Evolutionary conservation across 2,113 vertebrate genomes (phyloP).

Genomic region (Tricholaema leucomelas): DNA sequence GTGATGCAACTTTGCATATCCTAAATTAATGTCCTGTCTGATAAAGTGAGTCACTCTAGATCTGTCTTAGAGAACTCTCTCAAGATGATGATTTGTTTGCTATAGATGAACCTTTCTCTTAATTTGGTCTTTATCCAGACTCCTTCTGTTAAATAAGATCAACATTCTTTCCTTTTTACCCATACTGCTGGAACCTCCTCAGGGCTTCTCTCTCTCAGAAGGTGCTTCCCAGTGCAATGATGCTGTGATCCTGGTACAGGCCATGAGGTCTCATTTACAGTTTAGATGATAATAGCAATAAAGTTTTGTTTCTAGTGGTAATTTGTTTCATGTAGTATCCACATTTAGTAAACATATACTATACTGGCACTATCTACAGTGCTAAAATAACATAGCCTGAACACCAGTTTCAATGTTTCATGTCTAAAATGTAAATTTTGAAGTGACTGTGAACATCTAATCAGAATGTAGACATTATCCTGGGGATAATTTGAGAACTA

Average conservation of each 20-base stretch:
- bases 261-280: not conserved
- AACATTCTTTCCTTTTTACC: not conserved
- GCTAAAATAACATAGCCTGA: not conserved
- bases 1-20: not conserved
- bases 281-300: not conserved
- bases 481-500: not conserved
- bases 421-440: not conserved
- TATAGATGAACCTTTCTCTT: not conserved
- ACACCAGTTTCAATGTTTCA: not conserved
- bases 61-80: not conserved
- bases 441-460: not conserved
- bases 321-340: not conserved
- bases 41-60: not conserved
- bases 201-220: not conserved
- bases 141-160: not conserved
- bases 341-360: accelerated
- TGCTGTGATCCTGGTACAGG: not conserved
- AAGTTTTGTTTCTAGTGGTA: not conserved
- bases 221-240: not conserved
- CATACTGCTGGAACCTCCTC: not conserved
- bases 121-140: not conserved
- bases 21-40: not conserved
- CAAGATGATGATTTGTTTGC: not conserved
- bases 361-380: accelerated
- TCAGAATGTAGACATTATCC: not conserved